A percentile compares a stretch with the other conserved stretches of the same genome.
Evolutionary conservation across 2,888 invertebrate species (phyloP).

Genomic region (Eupithecia subfuscata): DNA sequence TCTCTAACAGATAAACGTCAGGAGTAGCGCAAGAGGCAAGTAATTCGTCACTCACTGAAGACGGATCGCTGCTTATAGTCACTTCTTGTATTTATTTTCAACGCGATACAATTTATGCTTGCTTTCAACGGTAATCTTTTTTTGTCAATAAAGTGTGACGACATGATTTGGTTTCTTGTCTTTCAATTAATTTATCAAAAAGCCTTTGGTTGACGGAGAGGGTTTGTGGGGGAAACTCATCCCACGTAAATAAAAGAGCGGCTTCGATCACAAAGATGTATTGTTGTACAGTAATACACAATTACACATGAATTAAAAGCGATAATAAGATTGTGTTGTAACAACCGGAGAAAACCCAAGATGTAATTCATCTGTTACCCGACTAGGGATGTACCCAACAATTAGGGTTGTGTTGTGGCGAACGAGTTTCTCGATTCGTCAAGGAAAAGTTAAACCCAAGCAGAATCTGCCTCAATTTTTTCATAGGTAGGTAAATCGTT

Average conservation of each 20-base stretch:
- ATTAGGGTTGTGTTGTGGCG: too few relatives aligned
- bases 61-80: slow-evolving; percentile 53
- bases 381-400: too few relatives aligned
- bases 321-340: too few relatives aligned
- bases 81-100: slow-evolving; percentile 41
- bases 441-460: too few relatives aligned
- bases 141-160: background rate
- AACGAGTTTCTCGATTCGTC: too few relatives aligned
- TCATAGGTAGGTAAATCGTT: background rate
- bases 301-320: too few relatives aligned
- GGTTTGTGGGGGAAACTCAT: background rate
- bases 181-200: slow-evolving; percentile 4
- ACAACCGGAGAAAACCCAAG: too few relatives aligned
- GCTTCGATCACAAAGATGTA: too few relatives aligned
- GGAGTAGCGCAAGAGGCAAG: slow-evolving; percentile 42
- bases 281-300: too few relatives aligned
- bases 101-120: slow-evolving; percentile 31
- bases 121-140: slow-evolving; percentile 11
- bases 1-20: slow-evolving; percentile 5
- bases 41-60: slow-evolving; percentile 59
- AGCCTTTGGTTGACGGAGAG: background rate
- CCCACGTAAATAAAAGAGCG: too few relatives aligned
- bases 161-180: background rate
- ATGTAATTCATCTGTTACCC: too few relatives aligned
- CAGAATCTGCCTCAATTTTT: background rate